Evolutionary conservation across 2,797 vertebrate species (phyloP).

Genomic region (Clarias platycephalus): DNA sequence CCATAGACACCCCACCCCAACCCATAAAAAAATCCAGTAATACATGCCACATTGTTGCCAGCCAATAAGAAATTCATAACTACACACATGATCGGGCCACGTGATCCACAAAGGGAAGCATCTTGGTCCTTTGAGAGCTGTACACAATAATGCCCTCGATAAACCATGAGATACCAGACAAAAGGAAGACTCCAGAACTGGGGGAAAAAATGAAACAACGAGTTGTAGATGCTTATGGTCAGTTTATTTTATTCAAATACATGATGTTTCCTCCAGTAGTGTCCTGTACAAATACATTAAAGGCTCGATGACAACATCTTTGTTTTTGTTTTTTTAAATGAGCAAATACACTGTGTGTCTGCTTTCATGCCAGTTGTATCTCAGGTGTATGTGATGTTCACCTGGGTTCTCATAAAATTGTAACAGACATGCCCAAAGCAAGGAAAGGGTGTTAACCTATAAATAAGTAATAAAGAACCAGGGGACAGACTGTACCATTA

Average conservation of each 20-base stretch:
- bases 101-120: conserved; percentile 67
- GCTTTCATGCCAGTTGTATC: conserved; percentile 28
- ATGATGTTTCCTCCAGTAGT: neutral
- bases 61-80: conserved; percentile 68
- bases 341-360: conserved; percentile 41
- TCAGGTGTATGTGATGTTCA: conserved; percentile 39
- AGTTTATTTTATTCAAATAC: conserved; percentile 49
- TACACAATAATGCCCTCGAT: conserved; percentile 69
- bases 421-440: conserved; percentile 51
- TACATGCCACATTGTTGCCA: conserved; percentile 54
- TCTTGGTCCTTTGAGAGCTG: conserved; percentile 68
- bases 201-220: conserved; percentile 36
- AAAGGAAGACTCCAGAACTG: conserved; percentile 57
- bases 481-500: conserved; percentile 52
- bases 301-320: neutral
- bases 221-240: conserved; percentile 28
- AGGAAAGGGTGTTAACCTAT: conserved; percentile 47
- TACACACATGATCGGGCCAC: conserved; percentile 67
- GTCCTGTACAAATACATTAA: neutral
- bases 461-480: conserved; percentile 62
- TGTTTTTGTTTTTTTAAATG: conserved; percentile 1
- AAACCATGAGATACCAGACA: conserved; percentile 65
- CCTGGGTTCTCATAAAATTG: conserved; percentile 48
- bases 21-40: conserved; percentile 36
- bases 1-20: conserved; percentile 14